A percentile compares a stretch with the other conserved stretches of the same genome.
phyloP scores from a whole-genome alignment of 2,888 invertebrate species.

The Lasioglossum zephyrum region DNA sequence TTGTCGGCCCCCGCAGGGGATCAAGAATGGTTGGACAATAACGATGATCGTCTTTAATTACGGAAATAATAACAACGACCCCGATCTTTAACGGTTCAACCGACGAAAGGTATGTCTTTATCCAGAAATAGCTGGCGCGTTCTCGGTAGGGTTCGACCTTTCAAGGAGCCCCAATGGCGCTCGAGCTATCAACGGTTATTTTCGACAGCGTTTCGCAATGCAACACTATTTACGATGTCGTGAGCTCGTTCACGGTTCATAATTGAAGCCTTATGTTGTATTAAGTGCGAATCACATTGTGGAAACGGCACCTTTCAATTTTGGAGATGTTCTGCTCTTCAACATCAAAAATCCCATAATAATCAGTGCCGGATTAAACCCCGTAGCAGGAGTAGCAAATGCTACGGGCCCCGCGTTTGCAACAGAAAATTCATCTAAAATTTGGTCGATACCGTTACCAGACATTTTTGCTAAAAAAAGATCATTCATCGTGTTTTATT shows the following conservation, averaged over 20 bases:
- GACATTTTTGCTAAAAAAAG: too few relatives aligned
- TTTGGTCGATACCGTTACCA: too few relatives aligned
- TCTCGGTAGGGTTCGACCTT: conserved; percentile 54
- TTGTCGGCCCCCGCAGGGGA: conserved; percentile 59
- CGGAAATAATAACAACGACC: conserved; percentile 61
- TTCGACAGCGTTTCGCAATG: conserved; percentile 27
- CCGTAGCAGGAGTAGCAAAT: too few relatives aligned
- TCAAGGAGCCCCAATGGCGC: conserved; percentile 44
- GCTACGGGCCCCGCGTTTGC: too few relatives aligned
- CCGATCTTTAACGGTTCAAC: conserved; percentile 53
- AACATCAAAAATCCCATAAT: neutral
- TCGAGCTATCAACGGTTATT: conserved; percentile 15
- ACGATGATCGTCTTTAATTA: conserved; percentile 65
- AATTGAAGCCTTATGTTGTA: conserved; percentile 3
- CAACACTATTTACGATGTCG: conserved; percentile 24
- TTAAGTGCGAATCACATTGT: neutral
- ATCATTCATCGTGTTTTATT: too few relatives aligned
- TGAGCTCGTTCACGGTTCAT: conserved; percentile 2
- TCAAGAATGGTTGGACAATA: conserved; percentile 52
- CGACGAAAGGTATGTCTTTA: conserved; percentile 63
- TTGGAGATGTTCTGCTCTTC: neutral
- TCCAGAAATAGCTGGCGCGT: conserved; percentile 52
- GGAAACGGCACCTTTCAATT: neutral
- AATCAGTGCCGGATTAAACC: too few relatives aligned
- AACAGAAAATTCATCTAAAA: too few relatives aligned